Conservation (phyloP, 30 jellyfish, hydroid and myxozoan species). For the Chironex yamaguchii region DNA sequence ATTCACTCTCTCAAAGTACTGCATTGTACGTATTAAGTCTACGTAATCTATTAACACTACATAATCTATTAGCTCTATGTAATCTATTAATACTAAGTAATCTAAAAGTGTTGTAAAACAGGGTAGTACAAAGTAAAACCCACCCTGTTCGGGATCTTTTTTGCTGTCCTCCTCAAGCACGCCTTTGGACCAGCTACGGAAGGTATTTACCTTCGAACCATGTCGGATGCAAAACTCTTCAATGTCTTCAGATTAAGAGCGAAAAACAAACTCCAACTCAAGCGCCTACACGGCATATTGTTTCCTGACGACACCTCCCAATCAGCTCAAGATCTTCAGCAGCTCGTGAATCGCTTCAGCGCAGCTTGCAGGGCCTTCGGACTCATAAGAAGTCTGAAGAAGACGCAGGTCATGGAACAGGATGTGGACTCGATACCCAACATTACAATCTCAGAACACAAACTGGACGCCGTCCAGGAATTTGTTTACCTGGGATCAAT, state of each 20-base stretch:
- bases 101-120: no score
- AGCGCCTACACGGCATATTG: neutral
- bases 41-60: no score
- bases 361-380: no score
- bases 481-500: neutral
- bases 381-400: no score
- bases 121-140: neutral
- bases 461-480: slow-evolving; percentile 1
- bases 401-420: no score
- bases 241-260: no score
- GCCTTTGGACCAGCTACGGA: slow-evolving; percentile 29
- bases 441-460: neutral
- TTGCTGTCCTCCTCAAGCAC: slow-evolving; percentile 9
- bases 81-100: no score
- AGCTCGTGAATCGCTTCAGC: neutral
- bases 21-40: no score
- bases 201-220: neutral
- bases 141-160: slow-evolving; percentile 11
- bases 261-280: neutral
- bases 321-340: slow-evolving; percentile 5
- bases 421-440: no score
- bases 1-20: no score
- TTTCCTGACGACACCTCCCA: neutral
- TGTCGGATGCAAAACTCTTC: neutral
- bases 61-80: no score